These are phyloP conservation scores for Plecturocebus donacophilus DNA, from an alignment of 2,113 vertebrate genomes.

Conservation along the genomic window DNA sequence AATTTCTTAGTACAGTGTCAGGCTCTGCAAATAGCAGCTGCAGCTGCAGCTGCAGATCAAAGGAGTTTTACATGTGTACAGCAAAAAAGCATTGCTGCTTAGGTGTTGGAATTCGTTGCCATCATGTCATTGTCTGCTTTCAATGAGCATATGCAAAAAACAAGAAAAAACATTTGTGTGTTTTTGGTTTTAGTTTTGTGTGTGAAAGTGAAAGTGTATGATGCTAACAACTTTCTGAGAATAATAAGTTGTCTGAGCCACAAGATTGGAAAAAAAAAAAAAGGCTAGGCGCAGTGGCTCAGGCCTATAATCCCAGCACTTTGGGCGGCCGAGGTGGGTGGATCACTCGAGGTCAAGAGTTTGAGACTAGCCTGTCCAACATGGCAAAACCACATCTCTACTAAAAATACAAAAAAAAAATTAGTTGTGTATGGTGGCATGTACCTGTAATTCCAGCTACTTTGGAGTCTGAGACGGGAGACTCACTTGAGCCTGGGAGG, in stretches of 20 bases:
- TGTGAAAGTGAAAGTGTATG: neutral
- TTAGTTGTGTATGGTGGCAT: too few species aligned
- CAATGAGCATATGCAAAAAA: neutral
- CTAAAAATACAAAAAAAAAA: too few species aligned
- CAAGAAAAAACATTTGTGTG: neutral
- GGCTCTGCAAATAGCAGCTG: conserved; percentile 47
- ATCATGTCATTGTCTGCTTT: neutral
- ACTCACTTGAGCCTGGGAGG: too few species aligned
- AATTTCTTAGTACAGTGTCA: conserved; percentile 23
- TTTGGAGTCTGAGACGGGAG: too few species aligned
- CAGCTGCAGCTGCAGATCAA: conserved; percentile 61
- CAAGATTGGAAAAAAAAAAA: neutral
- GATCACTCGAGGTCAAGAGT: too few species aligned
- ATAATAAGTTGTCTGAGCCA: neutral
- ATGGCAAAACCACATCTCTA: too few species aligned
- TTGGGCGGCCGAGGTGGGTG: too few species aligned
- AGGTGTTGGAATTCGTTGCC: neutral
- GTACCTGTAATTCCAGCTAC: too few species aligned
- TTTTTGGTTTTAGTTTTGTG: neutral
- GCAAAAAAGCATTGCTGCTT: neutral
- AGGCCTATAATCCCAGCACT: too few species aligned
- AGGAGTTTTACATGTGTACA: neutral
- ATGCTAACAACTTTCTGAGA: neutral
- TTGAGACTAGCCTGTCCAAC: too few species aligned
- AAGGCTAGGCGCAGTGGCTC: too few species aligned